phyloP scores from a whole-genome alignment of 2,797 vertebrate species.

The Rhynchonycteris naso region DNA sequence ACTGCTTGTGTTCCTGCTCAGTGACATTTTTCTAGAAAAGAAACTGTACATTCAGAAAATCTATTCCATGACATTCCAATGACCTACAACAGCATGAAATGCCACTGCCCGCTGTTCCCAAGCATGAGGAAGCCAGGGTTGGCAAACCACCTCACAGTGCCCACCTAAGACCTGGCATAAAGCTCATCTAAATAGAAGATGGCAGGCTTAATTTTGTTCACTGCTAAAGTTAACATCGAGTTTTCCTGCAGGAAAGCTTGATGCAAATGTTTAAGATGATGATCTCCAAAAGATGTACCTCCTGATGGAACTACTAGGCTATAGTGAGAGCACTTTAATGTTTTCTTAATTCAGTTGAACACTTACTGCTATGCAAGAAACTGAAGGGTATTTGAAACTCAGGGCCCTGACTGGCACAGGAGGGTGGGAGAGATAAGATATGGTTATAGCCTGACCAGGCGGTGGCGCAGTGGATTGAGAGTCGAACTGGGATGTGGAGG shows the following conservation, averaged over 20 bases:
- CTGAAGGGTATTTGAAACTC: background rate
- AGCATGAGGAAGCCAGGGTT: background rate
- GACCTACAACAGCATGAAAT: background rate
- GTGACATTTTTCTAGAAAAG: slow-evolving; percentile 94
- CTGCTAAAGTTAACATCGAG: background rate
- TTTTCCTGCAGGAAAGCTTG: background rate
- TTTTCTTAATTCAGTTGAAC: background rate
- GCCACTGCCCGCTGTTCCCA: background rate
- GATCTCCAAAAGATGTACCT: background rate
- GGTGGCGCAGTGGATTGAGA: no score
- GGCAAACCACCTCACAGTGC: background rate
- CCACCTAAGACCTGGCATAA: background rate
- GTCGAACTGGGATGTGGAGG: no score
- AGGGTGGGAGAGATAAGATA: background rate
- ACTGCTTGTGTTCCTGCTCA: slow-evolving; percentile 93
- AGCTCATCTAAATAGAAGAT: background rate
- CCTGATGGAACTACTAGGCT: background rate
- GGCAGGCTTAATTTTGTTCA: background rate
- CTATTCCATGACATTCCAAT: background rate
- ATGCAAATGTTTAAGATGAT: background rate
- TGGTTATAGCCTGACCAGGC: no score
- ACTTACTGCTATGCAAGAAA: background rate
- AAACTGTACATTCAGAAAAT: slow-evolving; percentile 56
- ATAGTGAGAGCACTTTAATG: background rate
- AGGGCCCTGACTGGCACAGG: background rate